Evolutionary conservation across 2,113 vertebrate genomes (phyloP), one percentile per base, ranked within the genome.

Genomic region (Bubo blakistoni): DNA sequence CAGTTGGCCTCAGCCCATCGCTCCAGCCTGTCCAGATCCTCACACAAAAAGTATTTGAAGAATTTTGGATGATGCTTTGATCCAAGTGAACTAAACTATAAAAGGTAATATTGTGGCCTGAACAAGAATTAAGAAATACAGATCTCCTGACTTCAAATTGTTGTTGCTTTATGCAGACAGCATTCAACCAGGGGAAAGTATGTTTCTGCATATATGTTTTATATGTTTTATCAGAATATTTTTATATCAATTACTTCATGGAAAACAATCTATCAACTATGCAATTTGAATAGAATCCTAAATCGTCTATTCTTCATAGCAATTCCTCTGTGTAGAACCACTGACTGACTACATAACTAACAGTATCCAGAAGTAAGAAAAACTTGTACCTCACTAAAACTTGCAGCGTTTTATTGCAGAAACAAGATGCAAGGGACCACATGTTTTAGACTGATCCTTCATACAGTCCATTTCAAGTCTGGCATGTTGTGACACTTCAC

Each of bases 151-250:
- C 22, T 52, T 84, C 10, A 82, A 81, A 71, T 62, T 42, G 6
- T 15, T 52, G 40, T 25, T 47, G 11, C 49, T 72, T 58, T 40
- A 88, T 55, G 26, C 21, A 73, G 18, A 66, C 1, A 67, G 42
- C 19, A 89, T 40, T n/a, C 22, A 81, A 57, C 1, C 24, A 57
- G 20, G 10, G 46, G 11, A 78, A 94, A 22, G 13, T 0, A 0
- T 9, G 1, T 40, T 76, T 52, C 40, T 29, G 32, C 4, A 36
- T 29, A 8, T 58, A 38, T 12, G 9, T 74, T 91, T 86, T 34
- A 85, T 55, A 38, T 10, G 10, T 74, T 91, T 86, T 34, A 85
- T 59, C 36, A 83, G 5, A 86, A 13, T 42, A 85, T 51, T 63
- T 72, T 80, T n/a, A 26, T 10, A 38, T 14, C 7, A 78, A 32